A percentile compares a stretch with the other conserved stretches of the same genome.
Evolutionary conservation across 1,140 invertebrate species (phyloP).

Genomic region (Watersipora subatra): DNA sequence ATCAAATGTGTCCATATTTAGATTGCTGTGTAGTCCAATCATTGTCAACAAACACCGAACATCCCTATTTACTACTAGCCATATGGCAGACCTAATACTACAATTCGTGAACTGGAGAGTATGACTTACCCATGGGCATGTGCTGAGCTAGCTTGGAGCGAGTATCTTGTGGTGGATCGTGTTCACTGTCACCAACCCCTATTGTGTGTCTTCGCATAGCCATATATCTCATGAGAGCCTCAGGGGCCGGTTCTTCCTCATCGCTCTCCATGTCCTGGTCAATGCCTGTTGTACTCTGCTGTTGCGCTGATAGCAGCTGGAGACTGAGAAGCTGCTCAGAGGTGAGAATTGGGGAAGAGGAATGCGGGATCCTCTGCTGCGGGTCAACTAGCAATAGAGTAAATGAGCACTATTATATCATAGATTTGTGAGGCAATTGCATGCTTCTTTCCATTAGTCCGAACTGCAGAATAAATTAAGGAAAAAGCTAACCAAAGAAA

Average conservation of each 20-base stretch:
- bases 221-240: conserved; percentile 38
- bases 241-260: conserved; percentile 36
- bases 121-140: conserved; percentile 25
- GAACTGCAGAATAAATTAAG: too few species aligned
- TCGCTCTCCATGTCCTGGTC: conserved; percentile 42
- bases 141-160: conserved; percentile 30
- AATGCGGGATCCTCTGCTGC: not conserved
- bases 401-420: too few species aligned
- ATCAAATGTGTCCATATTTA: too few species aligned
- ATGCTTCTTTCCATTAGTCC: too few species aligned
- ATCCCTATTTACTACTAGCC: too few species aligned
- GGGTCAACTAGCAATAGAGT: too few species aligned
- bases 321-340: not conserved
- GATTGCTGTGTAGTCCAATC: too few species aligned
- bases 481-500: too few species aligned
- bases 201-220: conserved; percentile 73
- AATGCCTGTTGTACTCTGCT: conserved; percentile 7
- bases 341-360: not conserved
- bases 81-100: too few species aligned
- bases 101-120: too few species aligned
- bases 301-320: not conserved
- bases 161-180: conserved; percentile 48
- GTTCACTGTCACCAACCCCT: conserved; percentile 71
- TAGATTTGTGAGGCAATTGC: too few species aligned
- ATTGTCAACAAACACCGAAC: too few species aligned